These are phyloP conservation scores for Chrysocyon brachyurus DNA, from an alignment of 2,797 vertebrate species.

Conservation along the genomic window DNA sequence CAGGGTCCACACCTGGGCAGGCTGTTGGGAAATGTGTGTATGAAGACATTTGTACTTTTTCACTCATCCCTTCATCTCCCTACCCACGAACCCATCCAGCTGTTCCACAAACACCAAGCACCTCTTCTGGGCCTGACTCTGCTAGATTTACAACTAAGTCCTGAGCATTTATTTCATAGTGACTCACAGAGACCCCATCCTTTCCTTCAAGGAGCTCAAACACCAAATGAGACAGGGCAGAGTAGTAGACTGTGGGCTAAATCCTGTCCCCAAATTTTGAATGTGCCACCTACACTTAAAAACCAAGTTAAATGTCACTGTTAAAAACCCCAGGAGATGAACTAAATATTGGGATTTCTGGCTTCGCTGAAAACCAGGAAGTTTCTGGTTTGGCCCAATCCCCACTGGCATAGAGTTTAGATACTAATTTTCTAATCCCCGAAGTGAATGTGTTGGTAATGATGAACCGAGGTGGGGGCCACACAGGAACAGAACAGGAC, in stretches of 20 bases:
- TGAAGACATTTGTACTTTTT: not conserved
- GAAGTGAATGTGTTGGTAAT: not conserved
- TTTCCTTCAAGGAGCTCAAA: not conserved
- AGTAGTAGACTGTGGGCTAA: not conserved
- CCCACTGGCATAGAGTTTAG: not conserved
- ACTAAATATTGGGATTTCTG: not conserved
- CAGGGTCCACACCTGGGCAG: fast-evolving
- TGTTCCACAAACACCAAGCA: not conserved
- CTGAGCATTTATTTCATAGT: not conserved
- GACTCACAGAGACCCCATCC: not conserved
- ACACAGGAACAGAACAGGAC: not conserved
- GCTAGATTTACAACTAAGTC: not conserved
- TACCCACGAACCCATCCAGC: fast-evolving
- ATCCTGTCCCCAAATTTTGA: not conserved
- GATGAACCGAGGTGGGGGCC: not conserved
- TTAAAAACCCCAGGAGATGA: not conserved
- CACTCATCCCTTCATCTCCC: not conserved
- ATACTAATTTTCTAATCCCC: not conserved
- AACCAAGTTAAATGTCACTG: not conserved
- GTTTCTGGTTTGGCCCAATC: not conserved
- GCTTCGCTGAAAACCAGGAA: not conserved
- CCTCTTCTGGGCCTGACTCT: not conserved
- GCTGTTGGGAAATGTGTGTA: not conserved
- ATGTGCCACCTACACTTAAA: not conserved
- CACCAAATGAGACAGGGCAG: not conserved